Base-by-base conservation (phyloP, 1,140 invertebrate species). In the Lethrus apterus region DNA sequence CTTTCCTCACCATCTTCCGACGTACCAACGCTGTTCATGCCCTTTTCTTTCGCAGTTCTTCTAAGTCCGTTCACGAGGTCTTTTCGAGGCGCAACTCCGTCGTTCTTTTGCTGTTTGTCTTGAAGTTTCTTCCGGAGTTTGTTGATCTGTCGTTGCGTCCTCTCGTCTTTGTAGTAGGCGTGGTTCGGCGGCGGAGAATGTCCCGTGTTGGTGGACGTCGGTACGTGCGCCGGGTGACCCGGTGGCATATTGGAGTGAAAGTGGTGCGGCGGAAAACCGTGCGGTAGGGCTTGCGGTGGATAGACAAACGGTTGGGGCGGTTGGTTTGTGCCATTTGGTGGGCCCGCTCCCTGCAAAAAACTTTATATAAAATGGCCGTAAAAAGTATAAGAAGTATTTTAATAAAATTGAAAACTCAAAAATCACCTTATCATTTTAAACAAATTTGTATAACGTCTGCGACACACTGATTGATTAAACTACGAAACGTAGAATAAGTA, bases 1-100 rank as follows among this genome's bases (percentile, higher is more conserved):
- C 80, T 80, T 42, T 83, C 81, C 50, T 84, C 81, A 15, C 80
- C 81, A 61, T 84, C 82, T 29, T 79, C 82, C 2, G 72, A 75
- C 2, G 72, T 76, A 56, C 75, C 80, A n/a, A 76, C 77, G 18
- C 76, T 78, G 29, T 72, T 76, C 14, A 76, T 77, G 2, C 77
- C 74, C 51, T 64, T 66, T 17, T 67, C 59, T 17, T 61, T 59
- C 33, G 65, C 64, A 36, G 65, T 65, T 13, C 70, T 64, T 46
- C 67, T 68, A 29, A 63, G 50, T 5, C 70, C 73, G 57, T 76
- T 76, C 20, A 72, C 51, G 42, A 65, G 50, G 51, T 76, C 71
- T 56, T 81, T 81, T 21, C 75, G 70, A 34, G 76, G 76, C 13
- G 76, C 76, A 15, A 73, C 63, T 52, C 38, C 54, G n/a, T 48